Evolutionary conservation across 2,113 vertebrate species (phyloP), one percentile per base, ranked within the genome.

Genomic region (Martes martes): DNA sequence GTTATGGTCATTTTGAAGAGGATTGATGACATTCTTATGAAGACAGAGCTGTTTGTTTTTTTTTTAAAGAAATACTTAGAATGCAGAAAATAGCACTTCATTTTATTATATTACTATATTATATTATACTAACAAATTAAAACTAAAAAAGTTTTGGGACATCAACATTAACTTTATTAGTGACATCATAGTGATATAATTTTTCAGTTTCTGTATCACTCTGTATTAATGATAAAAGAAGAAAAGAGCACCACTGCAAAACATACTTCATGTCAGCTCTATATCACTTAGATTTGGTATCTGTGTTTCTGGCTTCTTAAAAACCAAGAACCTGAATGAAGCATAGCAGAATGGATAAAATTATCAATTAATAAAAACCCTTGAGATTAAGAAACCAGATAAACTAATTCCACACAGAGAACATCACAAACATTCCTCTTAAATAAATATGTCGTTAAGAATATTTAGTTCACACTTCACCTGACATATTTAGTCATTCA

Each of bases 1-100:
- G 18, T 55, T 55, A 36, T 0, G 36, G 24, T 82, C 79, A 80
- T 69, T 89, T 93, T 92, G 24, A 94, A 89, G 50, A 76, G 5
- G 28, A 96, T 45, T 74, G 26, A 95, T 95, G 90, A 14, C 63
- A 84, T 50, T 84, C 55, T 93, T 61, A 71, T 15, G 47, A 93
- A 86, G 28, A 89, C 0, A 55, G 71, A 74, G 47, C 1, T 31
- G 11, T 16, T 52, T 52, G 14, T 16, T 52, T 52, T 55, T 55
- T 81, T 91, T 81, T 21, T 36, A 50, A 92, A 50, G 5, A 83
- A 18, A 33, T 42, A 55, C n/a, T 65, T 55, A 61, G 33, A 91
- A 69, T 42, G 4, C 16, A 89, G 33, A 45, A 67, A n/a, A 24
- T 9, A 74, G 4, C 21, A 28, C 5, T 82, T 73, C 4, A 33